Percentiles rank a stretch among this genome's conserved stretches.
Conservation (phyloP, 2,888 invertebrate genomes). For the Drosophila algonquin region DNA sequence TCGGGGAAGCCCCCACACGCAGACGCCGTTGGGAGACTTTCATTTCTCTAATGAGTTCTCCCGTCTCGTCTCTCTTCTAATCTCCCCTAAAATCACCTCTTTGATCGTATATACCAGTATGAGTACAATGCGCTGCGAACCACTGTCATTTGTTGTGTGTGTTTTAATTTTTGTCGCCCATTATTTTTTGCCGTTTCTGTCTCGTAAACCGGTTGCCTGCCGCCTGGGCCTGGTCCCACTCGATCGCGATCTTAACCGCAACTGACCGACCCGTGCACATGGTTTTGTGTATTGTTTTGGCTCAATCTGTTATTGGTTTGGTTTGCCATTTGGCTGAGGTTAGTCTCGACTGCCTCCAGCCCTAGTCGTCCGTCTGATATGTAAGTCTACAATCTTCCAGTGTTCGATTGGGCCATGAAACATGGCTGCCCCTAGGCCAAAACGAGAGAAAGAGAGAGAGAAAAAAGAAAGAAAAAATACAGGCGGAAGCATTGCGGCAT, state of each 20-base stretch:
- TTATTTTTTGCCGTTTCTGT: conserved; percentile 53
- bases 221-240: conserved; percentile 16
- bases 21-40: not conserved
- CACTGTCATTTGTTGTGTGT: conserved; percentile 62
- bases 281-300: conserved; percentile 27
- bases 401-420: conserved; percentile 9
- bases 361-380: conserved; percentile 17
- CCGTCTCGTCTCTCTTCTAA: conserved; percentile 20
- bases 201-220: conserved; percentile 47
- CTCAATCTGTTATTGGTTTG: conserved; percentile 10
- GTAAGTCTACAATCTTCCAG: conserved; percentile 30
- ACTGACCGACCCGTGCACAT: conserved; percentile 50
- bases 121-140: conserved; percentile 45
- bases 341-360: conserved; percentile 7
- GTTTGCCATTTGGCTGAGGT: conserved; percentile 1
- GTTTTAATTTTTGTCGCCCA: conserved; percentile 48
- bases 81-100: conserved; percentile 21
- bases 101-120: conserved; percentile 19
- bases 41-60: not conserved
- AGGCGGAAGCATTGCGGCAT: conserved; percentile 42
- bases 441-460: conserved; percentile 1
- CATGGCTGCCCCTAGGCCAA: conserved; percentile 5
- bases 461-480: conserved; percentile 16
- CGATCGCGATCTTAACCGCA: conserved; percentile 49
- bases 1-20: not conserved